Evolutionary conservation across 2,113 vertebrate genomes (phyloP).

Genomic region (Pedetes capensis): DNA sequence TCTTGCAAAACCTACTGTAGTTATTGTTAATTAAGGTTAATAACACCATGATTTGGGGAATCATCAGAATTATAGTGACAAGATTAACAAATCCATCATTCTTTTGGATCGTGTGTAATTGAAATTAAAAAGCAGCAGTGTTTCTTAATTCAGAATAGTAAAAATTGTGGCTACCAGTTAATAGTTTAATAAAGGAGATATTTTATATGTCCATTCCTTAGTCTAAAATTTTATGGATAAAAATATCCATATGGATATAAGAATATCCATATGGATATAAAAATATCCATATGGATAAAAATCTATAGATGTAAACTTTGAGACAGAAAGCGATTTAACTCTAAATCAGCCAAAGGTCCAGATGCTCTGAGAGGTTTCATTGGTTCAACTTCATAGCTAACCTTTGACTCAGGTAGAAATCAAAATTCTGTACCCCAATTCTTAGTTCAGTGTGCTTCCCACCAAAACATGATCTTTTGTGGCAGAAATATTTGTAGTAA

Average conservation of each 20-base stretch:
- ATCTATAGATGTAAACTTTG: no score
- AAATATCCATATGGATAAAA: neutral
- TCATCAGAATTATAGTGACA: neutral
- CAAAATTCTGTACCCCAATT: neutral
- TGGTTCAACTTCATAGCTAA: neutral
- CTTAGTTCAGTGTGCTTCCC: no score
- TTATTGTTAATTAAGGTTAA: neutral
- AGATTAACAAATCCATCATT: neutral
- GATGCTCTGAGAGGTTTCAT: neutral
- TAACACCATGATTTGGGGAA: neutral
- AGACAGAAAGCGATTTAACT: neutral
- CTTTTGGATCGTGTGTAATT: neutral
- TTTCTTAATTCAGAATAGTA: neutral
- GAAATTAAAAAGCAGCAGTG: neutral
- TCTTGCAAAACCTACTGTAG: neutral
- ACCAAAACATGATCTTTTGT: neutral
- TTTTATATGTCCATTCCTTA: neutral
- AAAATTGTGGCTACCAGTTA: neutral
- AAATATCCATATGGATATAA: neutral
- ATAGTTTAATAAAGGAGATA: neutral
- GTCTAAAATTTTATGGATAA: neutral
- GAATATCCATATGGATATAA: neutral
- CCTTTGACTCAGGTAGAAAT: neutral
- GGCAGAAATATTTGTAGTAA: neutral
- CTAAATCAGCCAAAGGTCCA: neutral